Percentiles rank a stretch among this genome's conserved stretches.
Conservation (phyloP, 2,113 vertebrate species). For the Megaceryle maxima region DNA sequence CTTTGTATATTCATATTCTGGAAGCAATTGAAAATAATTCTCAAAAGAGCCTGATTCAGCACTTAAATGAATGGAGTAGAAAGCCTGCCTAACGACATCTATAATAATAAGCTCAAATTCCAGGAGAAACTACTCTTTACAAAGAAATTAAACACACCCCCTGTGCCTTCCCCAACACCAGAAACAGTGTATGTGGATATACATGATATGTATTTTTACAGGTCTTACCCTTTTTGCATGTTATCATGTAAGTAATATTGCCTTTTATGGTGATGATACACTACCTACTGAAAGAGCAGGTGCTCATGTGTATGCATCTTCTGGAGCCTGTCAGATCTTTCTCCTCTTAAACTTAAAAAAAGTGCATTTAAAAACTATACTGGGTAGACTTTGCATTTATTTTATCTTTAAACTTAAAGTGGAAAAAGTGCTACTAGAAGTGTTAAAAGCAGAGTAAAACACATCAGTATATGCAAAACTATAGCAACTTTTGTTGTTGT, state of each 20-base stretch:
- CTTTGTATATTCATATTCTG: not conserved
- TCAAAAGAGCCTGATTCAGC: not conserved
- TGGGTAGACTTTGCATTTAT: not conserved
- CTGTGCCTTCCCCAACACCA: not conserved
- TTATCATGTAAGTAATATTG: not conserved
- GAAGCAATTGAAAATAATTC: not conserved
- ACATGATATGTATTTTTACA: too few relatives aligned
- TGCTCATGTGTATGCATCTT: accelerated
- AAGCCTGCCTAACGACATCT: not conserved
- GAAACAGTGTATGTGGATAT: too few relatives aligned
- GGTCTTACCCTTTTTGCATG: not conserved
- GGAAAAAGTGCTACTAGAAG: too few relatives aligned
- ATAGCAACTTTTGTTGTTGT: not conserved
- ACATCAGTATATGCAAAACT: not conserved
- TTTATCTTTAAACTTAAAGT: not conserved
- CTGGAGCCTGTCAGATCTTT: not conserved
- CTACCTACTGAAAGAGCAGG: not conserved
- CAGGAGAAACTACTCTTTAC: not conserved
- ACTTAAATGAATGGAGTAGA: not conserved
- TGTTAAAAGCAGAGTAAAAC: not conserved
- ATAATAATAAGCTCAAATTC: not conserved
- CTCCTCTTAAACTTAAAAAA: not conserved
- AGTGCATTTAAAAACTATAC: not conserved
- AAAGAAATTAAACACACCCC: not conserved
- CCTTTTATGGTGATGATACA: not conserved